phyloP scores from a whole-genome alignment of 2,797 vertebrate genomes.

The Lepilemur ruficaudatus region DNA sequence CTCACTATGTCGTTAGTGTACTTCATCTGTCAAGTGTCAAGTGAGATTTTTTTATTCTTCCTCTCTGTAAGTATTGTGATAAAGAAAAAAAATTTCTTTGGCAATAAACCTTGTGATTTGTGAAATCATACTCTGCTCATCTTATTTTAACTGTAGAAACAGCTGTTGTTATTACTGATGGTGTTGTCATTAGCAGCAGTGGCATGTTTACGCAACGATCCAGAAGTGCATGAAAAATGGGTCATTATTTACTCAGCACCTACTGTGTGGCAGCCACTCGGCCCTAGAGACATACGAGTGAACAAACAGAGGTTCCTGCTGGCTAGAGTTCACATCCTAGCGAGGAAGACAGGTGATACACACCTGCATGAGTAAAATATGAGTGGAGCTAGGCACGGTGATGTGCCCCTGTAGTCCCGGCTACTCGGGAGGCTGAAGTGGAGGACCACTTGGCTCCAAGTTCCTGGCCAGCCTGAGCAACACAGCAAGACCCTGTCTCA shows the following conservation, averaged over 20 bases:
- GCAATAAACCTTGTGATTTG: not conserved
- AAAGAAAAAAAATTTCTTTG: not conserved
- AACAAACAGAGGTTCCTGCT: not conserved
- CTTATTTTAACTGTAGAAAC: not conserved
- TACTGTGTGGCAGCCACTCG: not conserved
- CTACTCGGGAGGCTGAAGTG: not conserved
- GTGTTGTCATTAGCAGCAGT: not conserved
- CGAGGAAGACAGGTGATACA: accelerated
- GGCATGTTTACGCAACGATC: not conserved
- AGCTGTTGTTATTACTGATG: not conserved
- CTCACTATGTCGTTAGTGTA: not conserved
- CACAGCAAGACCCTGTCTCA: not conserved
- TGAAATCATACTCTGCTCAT: not conserved
- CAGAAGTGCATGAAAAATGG: not conserved
- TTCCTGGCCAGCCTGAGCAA: not conserved
- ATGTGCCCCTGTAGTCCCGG: not conserved
- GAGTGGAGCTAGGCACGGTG: not conserved
- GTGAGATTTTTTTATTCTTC: not conserved
- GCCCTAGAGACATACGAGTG: not conserved
- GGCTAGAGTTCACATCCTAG: not conserved
- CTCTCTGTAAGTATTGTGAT: not conserved
- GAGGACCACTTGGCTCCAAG: not conserved
- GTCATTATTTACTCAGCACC: not conserved
- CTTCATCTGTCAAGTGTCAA: not conserved
- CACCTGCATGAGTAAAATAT: not conserved